Conservation (phyloP, 2,113 vertebrate genomes). For the Ibidorhyncha struthersii region DNA sequence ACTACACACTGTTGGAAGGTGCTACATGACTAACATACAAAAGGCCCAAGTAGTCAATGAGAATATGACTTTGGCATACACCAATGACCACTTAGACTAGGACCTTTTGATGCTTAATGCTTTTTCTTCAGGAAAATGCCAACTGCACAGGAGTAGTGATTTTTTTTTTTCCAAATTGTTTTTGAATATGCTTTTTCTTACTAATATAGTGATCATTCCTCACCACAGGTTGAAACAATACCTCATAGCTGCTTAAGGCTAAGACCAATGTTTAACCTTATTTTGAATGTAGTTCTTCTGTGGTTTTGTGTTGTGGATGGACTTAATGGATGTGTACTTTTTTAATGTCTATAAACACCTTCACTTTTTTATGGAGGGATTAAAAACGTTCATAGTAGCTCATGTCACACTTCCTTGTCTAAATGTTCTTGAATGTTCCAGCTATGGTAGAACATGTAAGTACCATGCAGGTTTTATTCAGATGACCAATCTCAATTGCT, state of each 20-base stretch:
- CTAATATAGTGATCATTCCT: neutral
- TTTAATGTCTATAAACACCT: neutral
- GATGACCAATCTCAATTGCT: neutral
- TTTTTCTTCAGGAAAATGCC: neutral
- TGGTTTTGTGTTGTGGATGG: neutral
- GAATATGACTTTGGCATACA: neutral
- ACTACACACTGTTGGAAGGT: neutral
- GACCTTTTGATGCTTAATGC: neutral
- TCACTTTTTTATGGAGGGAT: neutral
- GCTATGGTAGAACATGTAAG: neutral
- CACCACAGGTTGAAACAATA: neutral
- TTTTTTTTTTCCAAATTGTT: neutral
- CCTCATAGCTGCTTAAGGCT: neutral
- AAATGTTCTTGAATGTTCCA: neutral
- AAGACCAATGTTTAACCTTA: neutral
- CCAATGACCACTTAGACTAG: neutral
- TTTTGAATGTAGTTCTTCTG: neutral
- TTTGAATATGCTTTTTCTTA: neutral
- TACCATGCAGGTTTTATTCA: neutral
- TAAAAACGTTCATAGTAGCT: neutral
- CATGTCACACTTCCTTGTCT: neutral
- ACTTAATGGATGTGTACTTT: slow-evolving; percentile 27
- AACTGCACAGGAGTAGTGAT: neutral
- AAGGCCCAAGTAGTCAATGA: neutral
- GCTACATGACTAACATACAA: neutral